Percentiles rank a stretch among this genome's conserved stretches.
Evolutionary conservation across 2,113 vertebrate genomes (phyloP).

Genomic region (Myanophis thanlyinensis): DNA sequence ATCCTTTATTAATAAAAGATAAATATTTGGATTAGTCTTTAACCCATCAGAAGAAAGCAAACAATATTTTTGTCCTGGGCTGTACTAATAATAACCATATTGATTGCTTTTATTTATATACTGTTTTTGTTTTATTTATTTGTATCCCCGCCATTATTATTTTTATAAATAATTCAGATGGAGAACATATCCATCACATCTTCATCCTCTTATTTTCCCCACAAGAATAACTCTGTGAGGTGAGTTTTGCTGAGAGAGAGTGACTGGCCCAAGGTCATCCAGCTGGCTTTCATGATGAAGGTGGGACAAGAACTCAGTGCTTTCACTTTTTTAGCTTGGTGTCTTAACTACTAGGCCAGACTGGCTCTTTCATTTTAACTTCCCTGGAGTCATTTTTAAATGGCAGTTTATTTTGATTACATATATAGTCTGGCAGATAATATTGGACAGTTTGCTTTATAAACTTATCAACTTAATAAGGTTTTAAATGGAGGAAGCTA

Average conservation of each 20-base stretch:
- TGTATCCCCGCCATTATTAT: not conserved
- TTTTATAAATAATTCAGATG: not conserved
- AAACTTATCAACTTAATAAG: not conserved
- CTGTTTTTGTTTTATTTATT: not conserved
- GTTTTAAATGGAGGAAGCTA: not conserved
- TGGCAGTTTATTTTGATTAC: not conserved
- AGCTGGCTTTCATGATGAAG: not conserved
- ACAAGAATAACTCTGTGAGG: not conserved
- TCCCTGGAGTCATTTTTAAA: not conserved
- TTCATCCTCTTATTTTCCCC: not conserved
- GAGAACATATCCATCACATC: not conserved
- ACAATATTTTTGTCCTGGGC: not conserved
- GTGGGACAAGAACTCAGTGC: not conserved
- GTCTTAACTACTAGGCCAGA: not conserved
- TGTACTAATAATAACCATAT: not conserved
- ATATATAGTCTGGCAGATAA: not conserved
- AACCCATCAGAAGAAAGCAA: not conserved
- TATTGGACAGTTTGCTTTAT: not conserved
- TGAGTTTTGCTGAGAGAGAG: not conserved
- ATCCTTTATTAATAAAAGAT: not conserved
- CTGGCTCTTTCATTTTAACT: not conserved
- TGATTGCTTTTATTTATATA: not conserved
- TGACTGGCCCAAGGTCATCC: not conserved
- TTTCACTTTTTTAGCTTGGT: not conserved
- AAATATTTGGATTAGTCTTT: not conserved